Evolutionary conservation across 1,140 invertebrate species (phyloP), one percentile per base, ranked within the genome.

Genomic region (Acromyrmex echinatior): DNA sequence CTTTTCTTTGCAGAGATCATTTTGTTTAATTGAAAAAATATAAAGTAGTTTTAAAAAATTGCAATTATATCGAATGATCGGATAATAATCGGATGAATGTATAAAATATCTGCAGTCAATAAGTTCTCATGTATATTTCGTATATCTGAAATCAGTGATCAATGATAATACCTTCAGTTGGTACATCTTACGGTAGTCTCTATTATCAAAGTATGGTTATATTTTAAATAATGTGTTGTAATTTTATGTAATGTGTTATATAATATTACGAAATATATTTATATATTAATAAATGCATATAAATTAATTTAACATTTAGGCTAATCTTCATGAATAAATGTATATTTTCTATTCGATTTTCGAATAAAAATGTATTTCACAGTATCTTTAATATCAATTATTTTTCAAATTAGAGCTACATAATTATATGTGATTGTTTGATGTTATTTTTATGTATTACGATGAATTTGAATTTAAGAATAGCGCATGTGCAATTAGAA

Each of bases 81-180:
- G 6, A 0, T 10, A 39, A 58, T 16, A 9, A 66, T 14, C n/a
- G 2, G 3, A 0, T 9, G 21, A 58, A 35, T 35, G 2, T 45
- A 76, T 14, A 14, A 25, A 28, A 21, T 80, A 56, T 56, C 78
- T 25, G 10, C 31, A 39, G 49, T n/a, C 45, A 66, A 45, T 79
- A 79, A 79, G 7, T 31, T 65, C 14, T 51, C 25, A 35, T 21
- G 53, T 45, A 68, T 31, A 66, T 31, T 45, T 68, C 12, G 2
- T 56, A 70, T 7, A 70, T 39, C 49, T 21, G 3, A 62, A 51
- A 31, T n/a, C 21, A 71, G 18, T n/a, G 7, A 49, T 60, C 18
- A 71, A 6, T 28, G 18, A 49, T 35, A 35, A 35, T 74, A 82
- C 62, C 80, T 49, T 60, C 80, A 12, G 68, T 62, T 74, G 80